phyloP scores from a whole-genome alignment of 2,888 invertebrate genomes.

The Phengaris alcon region DNA sequence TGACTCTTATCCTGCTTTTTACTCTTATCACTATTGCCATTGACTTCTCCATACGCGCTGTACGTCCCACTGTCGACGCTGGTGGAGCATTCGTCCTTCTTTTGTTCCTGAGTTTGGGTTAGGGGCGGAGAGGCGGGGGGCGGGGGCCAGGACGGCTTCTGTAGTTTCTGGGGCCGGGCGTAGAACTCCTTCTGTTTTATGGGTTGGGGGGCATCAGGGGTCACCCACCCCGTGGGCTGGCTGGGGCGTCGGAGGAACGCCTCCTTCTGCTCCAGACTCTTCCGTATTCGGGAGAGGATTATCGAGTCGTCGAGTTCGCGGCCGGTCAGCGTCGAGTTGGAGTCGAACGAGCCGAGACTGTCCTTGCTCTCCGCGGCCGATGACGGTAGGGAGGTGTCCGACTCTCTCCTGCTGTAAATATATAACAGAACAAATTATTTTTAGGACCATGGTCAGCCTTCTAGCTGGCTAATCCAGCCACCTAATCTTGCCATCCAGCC shows the following conservation, averaged over 20 bases:
- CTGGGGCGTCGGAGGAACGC: slow-evolving; percentile 90
- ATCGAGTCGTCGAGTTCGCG: slow-evolving; percentile 85
- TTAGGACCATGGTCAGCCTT: neutral
- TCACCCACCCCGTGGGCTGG: slow-evolving; percentile 81
- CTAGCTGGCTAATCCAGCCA: no score
- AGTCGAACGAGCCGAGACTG: slow-evolving; percentile 84
- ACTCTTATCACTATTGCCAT: slow-evolving; percentile 62
- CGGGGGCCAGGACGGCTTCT: slow-evolving; percentile 86
- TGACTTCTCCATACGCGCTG: slow-evolving; percentile 70
- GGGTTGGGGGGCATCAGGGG: slow-evolving; percentile 69
- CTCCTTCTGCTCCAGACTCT: slow-evolving; percentile 93
- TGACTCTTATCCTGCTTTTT: slow-evolving; percentile 69
- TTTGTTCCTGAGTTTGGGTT: slow-evolving; percentile 53
- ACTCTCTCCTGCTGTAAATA: slow-evolving; percentile 76
- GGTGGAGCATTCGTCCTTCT: slow-evolving; percentile 72
- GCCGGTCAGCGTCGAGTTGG: slow-evolving; percentile 83
- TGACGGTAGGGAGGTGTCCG: slow-evolving; percentile 80
- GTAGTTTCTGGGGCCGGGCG: slow-evolving; percentile 87
- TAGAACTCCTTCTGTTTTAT: slow-evolving; percentile 86
- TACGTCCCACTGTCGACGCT: slow-evolving; percentile 72
- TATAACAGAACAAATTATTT: neutral
- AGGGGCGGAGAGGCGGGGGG: slow-evolving; percentile 65
- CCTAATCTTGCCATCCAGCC: no score
- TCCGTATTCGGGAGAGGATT: slow-evolving; percentile 87
- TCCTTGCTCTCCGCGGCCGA: slow-evolving; percentile 84